Evolutionary conservation across 2,797 vertebrate genomes (phyloP), one percentile per base, ranked within the genome.

Genomic region (Oreochromis mossambicus): DNA sequence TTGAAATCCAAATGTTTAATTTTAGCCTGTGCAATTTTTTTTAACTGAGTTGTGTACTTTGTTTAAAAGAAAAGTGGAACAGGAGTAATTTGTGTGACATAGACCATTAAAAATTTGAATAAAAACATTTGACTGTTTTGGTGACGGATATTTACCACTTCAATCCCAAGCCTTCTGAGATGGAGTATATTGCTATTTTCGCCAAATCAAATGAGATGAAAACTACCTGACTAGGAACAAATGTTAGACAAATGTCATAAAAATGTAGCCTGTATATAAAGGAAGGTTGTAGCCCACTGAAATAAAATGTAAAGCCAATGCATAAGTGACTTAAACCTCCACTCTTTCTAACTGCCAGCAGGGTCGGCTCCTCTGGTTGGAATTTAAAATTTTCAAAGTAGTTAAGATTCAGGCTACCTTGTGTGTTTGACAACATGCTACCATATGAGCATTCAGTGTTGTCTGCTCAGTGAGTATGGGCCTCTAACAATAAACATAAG

Each of bases 351-450:
- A 68, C 0, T 41, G 63, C 13, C 63, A 24, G 13, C 63, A 68
- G 29, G 3, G 36, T 21, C 0, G 1, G 36, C 63, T 41, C 7
- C 5, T 24, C 63, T 21, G 36, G 7, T 41, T 68, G 3, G 0
- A 41, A 21, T 15, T 68, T 68, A 43, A 0, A 43, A 0, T 1
- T 34, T 0, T 61, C 12, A 24, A 15, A 70, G 13, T 24, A 21
- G 36, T 6, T 50, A 12, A 73, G 24, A n/a, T 75, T 75, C 46
- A 75, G 1, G 1, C 43, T 32, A 29, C 14, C 5, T 24, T 54
- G 51, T 12, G 10, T 21, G 51, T 21, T n/a, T 52, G 8, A 52
- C 8, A 5, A 21, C 8, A 52, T 10, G 3, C 50, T 11, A 21
- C 19, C n/a, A 21, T 52, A 24, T 12, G 11, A 54, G n/a, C n/a